phyloP scores from a whole-genome alignment of 2,888 invertebrate genomes.

The Scaptodrosophila latifasciaeformis region DNA sequence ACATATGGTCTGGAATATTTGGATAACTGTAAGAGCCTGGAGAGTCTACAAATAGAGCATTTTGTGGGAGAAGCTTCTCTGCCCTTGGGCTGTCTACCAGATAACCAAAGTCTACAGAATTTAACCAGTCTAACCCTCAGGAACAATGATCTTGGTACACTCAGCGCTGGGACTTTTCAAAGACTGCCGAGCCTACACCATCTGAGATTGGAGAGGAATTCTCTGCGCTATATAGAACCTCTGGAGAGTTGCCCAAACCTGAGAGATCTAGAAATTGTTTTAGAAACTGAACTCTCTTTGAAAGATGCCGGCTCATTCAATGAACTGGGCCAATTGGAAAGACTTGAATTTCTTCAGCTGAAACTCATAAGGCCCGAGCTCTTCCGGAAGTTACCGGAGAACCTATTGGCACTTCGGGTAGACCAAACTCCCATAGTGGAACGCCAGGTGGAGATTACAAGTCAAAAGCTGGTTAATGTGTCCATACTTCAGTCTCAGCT shows the following conservation, averaged over 20 bases:
- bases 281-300: conserved; percentile 47
- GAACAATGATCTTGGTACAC: conserved; percentile 60
- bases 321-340: conserved; percentile 19
- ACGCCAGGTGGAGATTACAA: conserved; percentile 21
- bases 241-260: conserved; percentile 37
- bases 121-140: conserved; percentile 33
- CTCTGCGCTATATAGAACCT: conserved; percentile 51
- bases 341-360: conserved; percentile 41
- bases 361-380: conserved; percentile 42
- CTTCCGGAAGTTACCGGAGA: conserved; percentile 48
- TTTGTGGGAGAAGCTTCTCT: conserved; percentile 59
- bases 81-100: conserved; percentile 45
- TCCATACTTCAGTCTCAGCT: conserved; percentile 56
- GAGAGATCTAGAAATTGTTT: conserved; percentile 32
- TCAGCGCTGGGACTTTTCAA: conserved; percentile 46
- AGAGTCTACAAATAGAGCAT: conserved; percentile 48
- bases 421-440: conserved; percentile 45
- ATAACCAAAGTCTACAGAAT: conserved; percentile 5
- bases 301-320: conserved; percentile 32
- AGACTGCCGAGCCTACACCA: conserved; percentile 39
- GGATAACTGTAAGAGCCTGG: conserved; percentile 60
- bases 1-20: conserved; percentile 70
- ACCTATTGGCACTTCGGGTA: conserved; percentile 45
- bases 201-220: conserved; percentile 53
- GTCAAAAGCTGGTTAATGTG: conserved; percentile 44